Percentiles rank a stretch among this genome's conserved stretches.
phyloP scores from a whole-genome alignment of 2,113 vertebrate genomes.

The Azemiops feae region DNA sequence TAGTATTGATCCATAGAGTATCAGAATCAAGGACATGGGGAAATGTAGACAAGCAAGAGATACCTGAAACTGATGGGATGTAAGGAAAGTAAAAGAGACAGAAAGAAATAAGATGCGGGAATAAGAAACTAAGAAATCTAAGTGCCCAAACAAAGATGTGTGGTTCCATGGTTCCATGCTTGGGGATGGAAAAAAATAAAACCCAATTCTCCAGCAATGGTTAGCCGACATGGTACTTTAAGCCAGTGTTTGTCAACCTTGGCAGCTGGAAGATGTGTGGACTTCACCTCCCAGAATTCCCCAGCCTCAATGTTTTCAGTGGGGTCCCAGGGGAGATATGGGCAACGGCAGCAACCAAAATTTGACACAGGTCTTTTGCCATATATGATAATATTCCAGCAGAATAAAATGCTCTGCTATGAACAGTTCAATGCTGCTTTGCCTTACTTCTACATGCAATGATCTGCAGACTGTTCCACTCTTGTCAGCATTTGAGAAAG shows the following conservation, averaged over 20 bases:
- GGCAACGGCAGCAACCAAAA: background rate
- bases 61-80: background rate
- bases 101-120: background rate
- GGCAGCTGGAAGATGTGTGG: background rate
- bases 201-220: background rate
- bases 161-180: background rate
- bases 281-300: background rate
- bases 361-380: background rate
- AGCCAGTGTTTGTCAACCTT: background rate
- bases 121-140: background rate
- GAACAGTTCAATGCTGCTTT: background rate
- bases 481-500: background rate
- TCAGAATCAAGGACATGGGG: background rate
- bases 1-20: background rate
- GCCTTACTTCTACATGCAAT: background rate
- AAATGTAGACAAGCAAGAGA: background rate
- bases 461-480: background rate
- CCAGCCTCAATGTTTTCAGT: background rate
- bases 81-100: background rate
- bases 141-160: background rate
- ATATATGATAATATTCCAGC: background rate
- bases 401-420: background rate
- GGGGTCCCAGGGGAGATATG: background rate
- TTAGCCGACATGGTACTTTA: background rate
- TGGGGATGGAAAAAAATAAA: background rate